A percentile compares a stretch with the other conserved stretches of the same genome.
phyloP scores from a whole-genome alignment of 2,113 vertebrate species.

The Sisor rabdophorus region DNA sequence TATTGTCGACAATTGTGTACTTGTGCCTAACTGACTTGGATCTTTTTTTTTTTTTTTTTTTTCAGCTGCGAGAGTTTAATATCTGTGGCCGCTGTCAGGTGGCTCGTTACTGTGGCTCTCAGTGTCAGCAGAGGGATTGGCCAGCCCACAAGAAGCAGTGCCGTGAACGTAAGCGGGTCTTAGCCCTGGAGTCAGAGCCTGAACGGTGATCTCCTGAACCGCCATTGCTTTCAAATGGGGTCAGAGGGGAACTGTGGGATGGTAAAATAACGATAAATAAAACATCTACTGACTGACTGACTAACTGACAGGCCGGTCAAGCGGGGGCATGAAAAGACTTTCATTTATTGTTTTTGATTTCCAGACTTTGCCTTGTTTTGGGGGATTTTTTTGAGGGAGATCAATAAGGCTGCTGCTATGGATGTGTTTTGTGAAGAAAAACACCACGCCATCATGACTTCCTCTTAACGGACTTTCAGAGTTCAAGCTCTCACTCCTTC shows the following conservation, averaged over 20 bases:
- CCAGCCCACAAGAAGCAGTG: slow-evolving; percentile 98
- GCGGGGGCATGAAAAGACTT: slow-evolving; percentile 47
- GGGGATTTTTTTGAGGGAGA: slow-evolving; percentile 56
- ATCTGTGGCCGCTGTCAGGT: slow-evolving; percentile 98
- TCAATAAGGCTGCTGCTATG: slow-evolving; percentile 72
- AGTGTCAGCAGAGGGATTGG: slow-evolving; percentile 99
- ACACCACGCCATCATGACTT: slow-evolving; percentile 57
- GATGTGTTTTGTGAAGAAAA: slow-evolving; percentile 62
- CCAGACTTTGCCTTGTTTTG: slow-evolving; percentile 64
- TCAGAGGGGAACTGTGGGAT: slow-evolving; percentile 47
- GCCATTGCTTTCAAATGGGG: slow-evolving; percentile 43
- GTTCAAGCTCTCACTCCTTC: slow-evolving; percentile 60
- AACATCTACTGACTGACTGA: slow-evolving; percentile 53
- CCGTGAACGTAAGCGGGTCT: slow-evolving; percentile 87
- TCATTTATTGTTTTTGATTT: slow-evolving; percentile 58
- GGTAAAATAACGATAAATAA: slow-evolving; percentile 31
- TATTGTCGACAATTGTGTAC: not conserved
- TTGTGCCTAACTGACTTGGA: not conserved
- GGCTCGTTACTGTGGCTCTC: slow-evolving; percentile 94
- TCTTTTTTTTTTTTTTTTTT: not conserved
- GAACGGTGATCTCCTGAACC: slow-evolving; percentile 78
- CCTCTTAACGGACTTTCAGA: slow-evolving; percentile 60
- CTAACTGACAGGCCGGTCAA: slow-evolving; percentile 43
- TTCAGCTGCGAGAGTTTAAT: slow-evolving; percentile 88
- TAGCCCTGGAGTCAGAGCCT: slow-evolving; percentile 87